Percentiles rank a stretch among this genome's conserved stretches.
phyloP scores from a whole-genome alignment of 2,888 invertebrate genomes.

The Thecocarcelia acutangulata region DNA sequence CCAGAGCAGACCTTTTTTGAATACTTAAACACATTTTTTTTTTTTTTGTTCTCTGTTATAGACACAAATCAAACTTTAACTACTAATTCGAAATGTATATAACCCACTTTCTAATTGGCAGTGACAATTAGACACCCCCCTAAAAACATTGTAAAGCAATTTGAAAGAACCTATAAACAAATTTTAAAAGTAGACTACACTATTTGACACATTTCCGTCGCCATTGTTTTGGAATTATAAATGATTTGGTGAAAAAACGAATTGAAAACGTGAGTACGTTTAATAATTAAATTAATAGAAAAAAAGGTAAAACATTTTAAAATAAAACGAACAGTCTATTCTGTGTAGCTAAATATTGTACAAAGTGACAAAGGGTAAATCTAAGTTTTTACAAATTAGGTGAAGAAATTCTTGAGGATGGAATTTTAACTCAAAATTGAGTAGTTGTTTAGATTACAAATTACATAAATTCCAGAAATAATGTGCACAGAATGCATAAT shows the following conservation, averaged over 20 bases:
- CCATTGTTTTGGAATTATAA: constrained; percentile 34
- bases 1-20: constrained; percentile 56
- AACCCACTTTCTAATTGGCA: constrained; percentile 69
- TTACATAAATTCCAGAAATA: too few species aligned
- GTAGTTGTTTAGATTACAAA: too few species aligned
- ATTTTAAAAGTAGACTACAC: constrained; percentile 1
- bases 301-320: background rate
- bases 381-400: too few species aligned
- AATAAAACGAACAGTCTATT: background rate
- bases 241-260: constrained; percentile 5
- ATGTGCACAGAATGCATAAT: too few species aligned
- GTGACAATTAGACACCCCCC: constrained; percentile 40
- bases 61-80: constrained; percentile 12
- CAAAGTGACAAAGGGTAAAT: too few species aligned
- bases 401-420: too few species aligned
- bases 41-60: background rate
- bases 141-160: constrained; percentile 17
- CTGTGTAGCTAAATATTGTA: too few species aligned
- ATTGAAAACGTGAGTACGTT: constrained; percentile 64
- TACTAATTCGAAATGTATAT: constrained; percentile 8
- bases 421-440: too few species aligned
- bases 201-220: constrained; percentile 57
- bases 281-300: constrained; percentile 30
- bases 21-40: constrained; percentile 49
- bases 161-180: constrained; percentile 11